phyloP scores from a whole-genome alignment of 2,888 invertebrate genomes.

The Scaptomyza reducta region DNA sequence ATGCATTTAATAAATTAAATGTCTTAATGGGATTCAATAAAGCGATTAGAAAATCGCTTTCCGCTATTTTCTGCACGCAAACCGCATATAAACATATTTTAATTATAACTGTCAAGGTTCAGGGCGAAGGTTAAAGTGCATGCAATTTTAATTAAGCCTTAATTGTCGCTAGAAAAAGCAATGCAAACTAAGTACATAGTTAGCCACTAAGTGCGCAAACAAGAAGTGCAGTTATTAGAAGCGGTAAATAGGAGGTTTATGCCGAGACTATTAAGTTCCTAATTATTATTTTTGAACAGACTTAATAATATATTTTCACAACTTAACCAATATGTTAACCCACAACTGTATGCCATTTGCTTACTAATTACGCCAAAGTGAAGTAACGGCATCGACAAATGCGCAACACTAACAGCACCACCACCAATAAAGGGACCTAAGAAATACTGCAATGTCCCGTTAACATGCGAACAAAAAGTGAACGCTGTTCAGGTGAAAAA shows the following conservation, averaged over 20 bases:
- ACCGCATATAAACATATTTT: slow-evolving; percentile 46
- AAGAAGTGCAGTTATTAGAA: slow-evolving; percentile 11
- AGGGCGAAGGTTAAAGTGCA: slow-evolving; percentile 74
- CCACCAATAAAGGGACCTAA: slow-evolving; percentile 52
- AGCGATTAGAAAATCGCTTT: slow-evolving; percentile 32
- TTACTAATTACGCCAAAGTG: slow-evolving; percentile 27
- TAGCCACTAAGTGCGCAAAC: slow-evolving; percentile 4
- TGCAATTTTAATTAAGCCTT: slow-evolving; percentile 68
- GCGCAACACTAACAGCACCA: slow-evolving; percentile 41
- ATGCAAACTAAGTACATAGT: neutral
- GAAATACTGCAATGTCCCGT: slow-evolving; percentile 49
- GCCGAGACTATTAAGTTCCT: neutral
- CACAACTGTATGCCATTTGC: neutral
- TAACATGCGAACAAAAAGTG: slow-evolving; percentile 50
- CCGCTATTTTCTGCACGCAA: slow-evolving; percentile 49
- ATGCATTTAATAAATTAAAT: slow-evolving; percentile 15
- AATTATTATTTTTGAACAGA: neutral
- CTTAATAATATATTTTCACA: neutral
- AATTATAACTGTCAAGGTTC: slow-evolving; percentile 66
- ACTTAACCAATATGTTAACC: neutral
- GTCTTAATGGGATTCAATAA: slow-evolving; percentile 18
- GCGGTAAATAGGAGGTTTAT: neutral
- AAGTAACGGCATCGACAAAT: slow-evolving; percentile 40
- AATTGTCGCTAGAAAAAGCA: slow-evolving; percentile 44
- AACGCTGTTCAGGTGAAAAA: slow-evolving; percentile 52